Conservation (phyloP, 2,113 vertebrate species). For the Gallinago media region DNA sequence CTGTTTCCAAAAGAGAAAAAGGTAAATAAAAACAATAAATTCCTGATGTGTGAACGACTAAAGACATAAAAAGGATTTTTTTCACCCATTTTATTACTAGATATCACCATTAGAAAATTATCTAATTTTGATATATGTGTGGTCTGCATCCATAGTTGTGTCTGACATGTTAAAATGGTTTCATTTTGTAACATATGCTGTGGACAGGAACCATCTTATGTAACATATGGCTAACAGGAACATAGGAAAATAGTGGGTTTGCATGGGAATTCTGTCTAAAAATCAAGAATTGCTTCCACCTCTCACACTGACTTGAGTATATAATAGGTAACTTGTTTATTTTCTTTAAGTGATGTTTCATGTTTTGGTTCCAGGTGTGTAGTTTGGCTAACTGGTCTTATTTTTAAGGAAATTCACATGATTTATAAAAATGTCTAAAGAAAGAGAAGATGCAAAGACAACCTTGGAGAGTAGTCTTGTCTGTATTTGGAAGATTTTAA, state of each 20-base stretch:
- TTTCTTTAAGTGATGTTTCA: neutral
- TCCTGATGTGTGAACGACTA: neutral
- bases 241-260: neutral
- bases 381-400: neutral
- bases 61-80: neutral
- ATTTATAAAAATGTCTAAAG: neutral
- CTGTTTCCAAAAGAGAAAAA: neutral
- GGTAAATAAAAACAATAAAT: neutral
- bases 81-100: neutral
- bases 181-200: neutral
- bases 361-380: neutral
- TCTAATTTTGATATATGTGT: neutral
- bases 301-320: neutral
- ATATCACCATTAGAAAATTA: neutral
- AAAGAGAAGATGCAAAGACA: neutral
- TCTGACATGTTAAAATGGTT: neutral
- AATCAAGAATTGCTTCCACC: neutral
- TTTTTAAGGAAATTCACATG: neutral
- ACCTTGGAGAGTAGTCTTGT: neutral
- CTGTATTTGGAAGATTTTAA: neutral
- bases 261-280: neutral
- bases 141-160: neutral
- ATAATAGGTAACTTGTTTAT: neutral
- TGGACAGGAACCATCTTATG: neutral
- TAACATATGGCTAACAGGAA: neutral